phyloP scores from a whole-genome alignment of 2,113 vertebrate genomes.

The Catagonus wagneri region DNA sequence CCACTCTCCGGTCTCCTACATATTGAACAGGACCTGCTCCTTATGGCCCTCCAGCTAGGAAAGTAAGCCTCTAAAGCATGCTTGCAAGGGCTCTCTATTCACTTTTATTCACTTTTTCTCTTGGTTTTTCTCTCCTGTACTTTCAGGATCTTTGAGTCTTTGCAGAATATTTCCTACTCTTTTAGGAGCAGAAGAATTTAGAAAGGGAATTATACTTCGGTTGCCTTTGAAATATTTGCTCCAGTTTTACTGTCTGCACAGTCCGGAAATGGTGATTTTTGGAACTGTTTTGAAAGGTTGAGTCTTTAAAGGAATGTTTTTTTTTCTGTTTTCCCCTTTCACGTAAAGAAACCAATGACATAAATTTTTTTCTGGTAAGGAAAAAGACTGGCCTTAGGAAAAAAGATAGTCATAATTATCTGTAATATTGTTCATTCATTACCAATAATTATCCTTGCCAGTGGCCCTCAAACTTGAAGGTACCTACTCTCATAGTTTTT shows the following conservation, averaged over 20 bases:
- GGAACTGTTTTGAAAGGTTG: conserved; percentile 36
- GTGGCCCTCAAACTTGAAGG: background rate
- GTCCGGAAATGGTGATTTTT: conserved; percentile 32
- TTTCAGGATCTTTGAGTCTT: background rate
- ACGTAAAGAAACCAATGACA: background rate
- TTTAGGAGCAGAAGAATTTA: conserved; percentile 48
- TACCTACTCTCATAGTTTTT: background rate
- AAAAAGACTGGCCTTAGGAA: background rate
- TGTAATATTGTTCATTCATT: background rate
- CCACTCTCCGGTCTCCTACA: conserved; percentile 61
- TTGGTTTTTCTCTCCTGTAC: conserved; percentile 29
- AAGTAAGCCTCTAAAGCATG: background rate
- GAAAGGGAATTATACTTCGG: background rate
- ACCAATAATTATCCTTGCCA: background rate
- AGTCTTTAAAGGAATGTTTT: background rate
- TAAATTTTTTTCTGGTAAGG: background rate
- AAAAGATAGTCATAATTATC: background rate
- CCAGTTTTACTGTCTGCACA: background rate
- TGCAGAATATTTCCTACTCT: background rate
- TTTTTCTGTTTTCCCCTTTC: background rate
- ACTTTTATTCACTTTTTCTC: background rate
- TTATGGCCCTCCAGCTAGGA: conserved; percentile 60
- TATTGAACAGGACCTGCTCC: conserved; percentile 43
- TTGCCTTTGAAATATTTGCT: conserved; percentile 56
- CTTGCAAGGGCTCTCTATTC: background rate